Conservation (phyloP, 2,113 vertebrate genomes). For the Aptenodytes patagonicus region DNA sequence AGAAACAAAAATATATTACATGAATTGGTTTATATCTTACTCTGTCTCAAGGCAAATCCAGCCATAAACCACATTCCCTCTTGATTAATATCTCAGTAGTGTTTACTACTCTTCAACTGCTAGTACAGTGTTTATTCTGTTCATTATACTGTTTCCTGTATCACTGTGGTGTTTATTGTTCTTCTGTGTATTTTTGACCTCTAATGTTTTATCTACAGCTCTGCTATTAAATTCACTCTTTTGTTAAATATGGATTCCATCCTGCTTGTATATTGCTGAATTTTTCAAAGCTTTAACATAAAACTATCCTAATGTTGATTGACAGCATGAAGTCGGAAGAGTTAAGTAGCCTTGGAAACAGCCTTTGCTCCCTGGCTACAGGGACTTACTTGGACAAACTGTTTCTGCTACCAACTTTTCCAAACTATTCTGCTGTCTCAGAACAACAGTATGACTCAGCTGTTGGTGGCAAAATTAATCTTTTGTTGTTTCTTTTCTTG, state of each 20-base stretch:
- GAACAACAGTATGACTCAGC: not conserved
- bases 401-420: not conserved
- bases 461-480: not conserved
- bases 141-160: constrained; percentile 63
- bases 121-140: constrained; percentile 70
- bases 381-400: not conserved
- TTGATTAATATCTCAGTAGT: constrained; percentile 67
- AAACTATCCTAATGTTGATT: not conserved
- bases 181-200: constrained; percentile 74
- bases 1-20: constrained; percentile 68
- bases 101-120: constrained; percentile 46
- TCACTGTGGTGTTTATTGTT: constrained; percentile 66
- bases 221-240: not conserved
- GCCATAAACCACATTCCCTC: constrained; percentile 59
- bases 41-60: constrained; percentile 52
- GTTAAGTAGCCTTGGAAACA: not conserved
- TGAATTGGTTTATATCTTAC: constrained; percentile 67
- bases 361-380: not conserved
- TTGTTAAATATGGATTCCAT: not conserved
- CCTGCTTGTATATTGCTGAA: not conserved
- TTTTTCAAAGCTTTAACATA: not conserved
- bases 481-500: not conserved
- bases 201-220: constrained; percentile 62
- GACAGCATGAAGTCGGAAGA: not conserved
- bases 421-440: not conserved